Evolutionary conservation across 2,888 invertebrate genomes (phyloP).

Genomic region (Rhagophthalmus giganteus): DNA sequence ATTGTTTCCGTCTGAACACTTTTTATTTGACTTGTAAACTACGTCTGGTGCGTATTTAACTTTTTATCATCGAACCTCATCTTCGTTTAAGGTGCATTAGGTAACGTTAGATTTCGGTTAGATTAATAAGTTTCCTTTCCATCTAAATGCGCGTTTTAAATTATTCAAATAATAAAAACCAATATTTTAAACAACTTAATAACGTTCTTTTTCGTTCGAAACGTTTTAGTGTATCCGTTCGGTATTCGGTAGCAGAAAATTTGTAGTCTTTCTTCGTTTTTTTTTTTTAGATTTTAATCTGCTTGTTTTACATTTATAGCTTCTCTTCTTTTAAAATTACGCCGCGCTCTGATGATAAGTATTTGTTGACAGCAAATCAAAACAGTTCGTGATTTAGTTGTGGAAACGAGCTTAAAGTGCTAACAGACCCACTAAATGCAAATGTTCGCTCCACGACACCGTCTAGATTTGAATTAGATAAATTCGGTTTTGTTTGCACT

Average conservation of each 20-base stretch:
- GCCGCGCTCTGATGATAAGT: neutral
- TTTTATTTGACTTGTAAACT: conserved; percentile 35
- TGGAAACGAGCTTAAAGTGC: conserved; percentile 23
- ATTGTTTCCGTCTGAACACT: conserved; percentile 31
- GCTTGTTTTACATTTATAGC: neutral
- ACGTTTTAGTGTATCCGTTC: too few relatives aligned
- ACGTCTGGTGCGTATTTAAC: conserved; percentile 20
- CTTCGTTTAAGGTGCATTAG: too few relatives aligned
- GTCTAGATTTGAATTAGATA: conserved; percentile 7
- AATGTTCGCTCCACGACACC: conserved; percentile 29
- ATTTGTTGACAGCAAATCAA: conserved; percentile 3
- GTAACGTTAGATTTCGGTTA: conserved; percentile 9
- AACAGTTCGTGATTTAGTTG: conserved; percentile 4
- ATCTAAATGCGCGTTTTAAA: too few relatives aligned
- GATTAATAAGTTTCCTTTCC: too few relatives aligned
- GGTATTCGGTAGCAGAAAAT: too few relatives aligned
- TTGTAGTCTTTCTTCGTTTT: too few relatives aligned
- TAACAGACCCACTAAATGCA: conserved; percentile 32
- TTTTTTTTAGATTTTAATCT: too few relatives aligned
- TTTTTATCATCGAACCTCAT: conserved; percentile 26
- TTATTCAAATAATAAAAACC: too few relatives aligned
- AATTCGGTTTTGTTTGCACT: conserved; percentile 1
- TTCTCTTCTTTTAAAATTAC: neutral
- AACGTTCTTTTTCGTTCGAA: too few relatives aligned
- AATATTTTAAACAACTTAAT: too few relatives aligned